Base-by-base conservation (phyloP, 2,797 vertebrate species). In the Crenuchus spilurus region DNA sequence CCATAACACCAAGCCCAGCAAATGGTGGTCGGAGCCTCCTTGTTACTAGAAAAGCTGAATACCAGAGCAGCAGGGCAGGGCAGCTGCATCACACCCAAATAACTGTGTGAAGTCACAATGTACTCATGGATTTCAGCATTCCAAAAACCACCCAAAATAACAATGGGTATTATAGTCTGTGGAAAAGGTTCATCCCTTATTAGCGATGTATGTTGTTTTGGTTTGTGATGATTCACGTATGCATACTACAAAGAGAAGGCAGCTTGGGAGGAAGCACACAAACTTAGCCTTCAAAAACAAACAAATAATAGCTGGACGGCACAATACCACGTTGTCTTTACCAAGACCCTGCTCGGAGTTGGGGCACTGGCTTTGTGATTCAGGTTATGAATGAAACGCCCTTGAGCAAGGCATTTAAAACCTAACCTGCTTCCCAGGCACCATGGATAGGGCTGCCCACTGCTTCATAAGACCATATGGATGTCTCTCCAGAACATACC, bases 171-270 rank as follows among this genome's bases (percentile, higher is more conserved):
- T 44, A 14, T 16, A 33, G 42, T 4, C 55, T 39, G 55, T 37
- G 58, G 33, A 28, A 62, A 39, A 20, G 31, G 39, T 26, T 24
- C 30, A 60, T n/a, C 37, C 65, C 70, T 49, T 74, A 35, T 67
- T 57, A 68, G 63, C 58, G 22, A 5, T 39, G 1, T 24, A 5
- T n/a, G 1, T 3, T 24, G 60, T 41, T 41, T 33, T 30, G 18
- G 10, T 52, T 37, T 54, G 26, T 54, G 8, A 14, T 51, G 44
- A 18, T 22, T 52, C 24, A 57, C 39, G 16, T 31, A n/a, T n/a
- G n/a, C 16, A 0, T n/a, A 7, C 54, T 33, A 6, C 14, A 7
- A 33, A 10, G 37, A 14, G 67, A 14, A 57, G 39, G 16, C 11
- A 37, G 58, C 57, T 30, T 72, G 65, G 28, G 26, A 24, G 28